phyloP scores from a whole-genome alignment of 2,888 invertebrate species.

The Scaptomyza parva region DNA sequence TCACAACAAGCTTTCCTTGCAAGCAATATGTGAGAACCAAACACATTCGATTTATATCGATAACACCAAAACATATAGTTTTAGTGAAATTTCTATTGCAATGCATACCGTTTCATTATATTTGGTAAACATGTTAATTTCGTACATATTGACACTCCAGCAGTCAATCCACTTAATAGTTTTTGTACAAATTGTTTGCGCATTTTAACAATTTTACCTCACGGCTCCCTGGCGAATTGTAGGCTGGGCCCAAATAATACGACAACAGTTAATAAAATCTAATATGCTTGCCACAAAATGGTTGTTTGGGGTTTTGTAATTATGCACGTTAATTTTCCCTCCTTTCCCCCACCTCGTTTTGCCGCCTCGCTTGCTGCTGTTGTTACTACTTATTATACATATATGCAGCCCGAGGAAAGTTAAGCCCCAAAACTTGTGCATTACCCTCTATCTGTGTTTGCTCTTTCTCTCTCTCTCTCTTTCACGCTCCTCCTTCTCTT shows the following conservation, averaged over 20 bases:
- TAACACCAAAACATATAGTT: too few species aligned
- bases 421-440: conserved; percentile 50
- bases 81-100: too few species aligned
- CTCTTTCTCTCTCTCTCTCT: conserved; percentile 5
- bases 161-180: not conserved
- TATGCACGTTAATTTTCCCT: conserved; percentile 72
- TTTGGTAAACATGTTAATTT: too few species aligned
- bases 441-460: conserved; percentile 6
- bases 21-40: too few species aligned
- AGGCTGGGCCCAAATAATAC: conserved; percentile 32
- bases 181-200: not conserved
- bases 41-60: not conserved
- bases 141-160: not conserved
- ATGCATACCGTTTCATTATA: too few species aligned
- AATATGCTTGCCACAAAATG: conserved; percentile 78
- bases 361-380: too few species aligned
- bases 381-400: conserved; percentile 60
- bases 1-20: too few species aligned
- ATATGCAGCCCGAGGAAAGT: conserved; percentile 63
- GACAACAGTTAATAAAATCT: conserved; percentile 76
- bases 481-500: not conserved
- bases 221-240: not conserved
- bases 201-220: not conserved
- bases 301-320: conserved; percentile 78
- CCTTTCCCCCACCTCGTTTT: too few species aligned